These are phyloP conservation scores for Heteropelma amictum DNA, from an alignment of 2,888 invertebrate species.

Conservation along the genomic window DNA sequence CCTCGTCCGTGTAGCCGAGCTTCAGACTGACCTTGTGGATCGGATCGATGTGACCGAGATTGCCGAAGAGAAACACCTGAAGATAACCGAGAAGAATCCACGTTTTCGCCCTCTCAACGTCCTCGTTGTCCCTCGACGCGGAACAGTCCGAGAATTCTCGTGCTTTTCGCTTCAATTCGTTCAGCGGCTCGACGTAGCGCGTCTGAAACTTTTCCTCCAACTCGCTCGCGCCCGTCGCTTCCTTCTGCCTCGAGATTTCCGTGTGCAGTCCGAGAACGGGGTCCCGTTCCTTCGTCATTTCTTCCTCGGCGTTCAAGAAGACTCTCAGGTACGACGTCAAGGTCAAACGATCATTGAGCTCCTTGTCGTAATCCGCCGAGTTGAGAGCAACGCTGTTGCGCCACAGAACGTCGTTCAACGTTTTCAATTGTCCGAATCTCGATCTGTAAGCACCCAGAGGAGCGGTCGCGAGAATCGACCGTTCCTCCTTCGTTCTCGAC, in stretches of 20 bases:
- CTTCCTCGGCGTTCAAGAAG: conserved; percentile 59
- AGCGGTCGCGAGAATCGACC: conserved; percentile 72
- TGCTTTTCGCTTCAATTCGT: conserved; percentile 41
- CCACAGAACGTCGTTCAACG: conserved; percentile 81
- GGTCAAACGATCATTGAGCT: conserved; percentile 63
- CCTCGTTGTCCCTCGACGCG: conserved; percentile 22
- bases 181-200: conserved; percentile 50
- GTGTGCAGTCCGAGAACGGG: conserved; percentile 16
- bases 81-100: conserved; percentile 72
- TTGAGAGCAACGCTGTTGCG: conserved; percentile 81
- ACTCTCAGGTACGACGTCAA: conserved; percentile 58
- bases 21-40: conserved; percentile 88
- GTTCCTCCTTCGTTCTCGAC: conserved; percentile 41
- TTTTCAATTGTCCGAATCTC: conserved; percentile 79
- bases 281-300: conserved; percentile 31
- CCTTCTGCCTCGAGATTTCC: conserved; percentile 20
- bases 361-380: conserved; percentile 76
- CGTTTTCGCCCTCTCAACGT: conserved; percentile 63
- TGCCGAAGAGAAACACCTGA: conserved; percentile 68
- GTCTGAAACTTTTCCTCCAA: conserved; percentile 32
- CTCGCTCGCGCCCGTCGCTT: conserved; percentile 24
- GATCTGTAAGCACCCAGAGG: conserved; percentile 79
- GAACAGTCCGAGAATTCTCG: not conserved
- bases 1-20: conserved; percentile 84
- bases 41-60: conserved; percentile 84